Base-by-base conservation (phyloP, 2,113 vertebrate species). In the Potamarius usumacintae region DNA sequence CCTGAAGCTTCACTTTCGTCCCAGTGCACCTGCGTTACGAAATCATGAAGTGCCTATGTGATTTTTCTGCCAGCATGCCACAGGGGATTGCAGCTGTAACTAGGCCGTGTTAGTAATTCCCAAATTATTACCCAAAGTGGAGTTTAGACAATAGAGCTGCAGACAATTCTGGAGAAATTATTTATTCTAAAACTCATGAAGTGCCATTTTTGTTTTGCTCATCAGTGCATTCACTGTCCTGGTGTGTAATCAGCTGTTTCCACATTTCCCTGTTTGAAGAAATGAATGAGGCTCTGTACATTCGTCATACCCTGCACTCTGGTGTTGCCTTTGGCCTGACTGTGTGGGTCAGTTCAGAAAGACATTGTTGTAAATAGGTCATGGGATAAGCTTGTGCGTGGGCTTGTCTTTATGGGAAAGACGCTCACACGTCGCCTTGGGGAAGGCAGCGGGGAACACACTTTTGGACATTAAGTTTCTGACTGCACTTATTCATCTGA, bases 321-420 rank as follows among this genome's bases (percentile, higher is more conserved):
- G 48, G 10, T 80, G 83, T 74, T 85, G 62, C 65, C 69, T 88
- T 53, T 88, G 87, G 57, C 52, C 27, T 57, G 69, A 83, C 60
- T 58, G 52, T 77, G 81, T 53, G 83, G 65, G 65, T 9, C 71
- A 53, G 34, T 55, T 90, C 72, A 83, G 65, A 87, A 79, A 86
- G 85, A 57, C 78, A 42, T 85, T 82, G 52, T 82, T 88, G 87
- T 83, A 89, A 89, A 88, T 72, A 48, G 82, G 88, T 91, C 87
- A 89, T 79, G 87, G 79, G 55, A 86, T 89, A 78, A 79, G 85
- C 60, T 85, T 82, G 81, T 48, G 79, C 65, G 78, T 82, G 86
- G 57, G 82, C 8, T 74, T 62, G 27, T 74, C 63, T 91, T 86
- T 62, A 58, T 76, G 25, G 8, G 10, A 77, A 85, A 82, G 88